phyloP scores from a whole-genome alignment of 1,140 invertebrate genomes.

The Aphidius gifuensis region DNA sequence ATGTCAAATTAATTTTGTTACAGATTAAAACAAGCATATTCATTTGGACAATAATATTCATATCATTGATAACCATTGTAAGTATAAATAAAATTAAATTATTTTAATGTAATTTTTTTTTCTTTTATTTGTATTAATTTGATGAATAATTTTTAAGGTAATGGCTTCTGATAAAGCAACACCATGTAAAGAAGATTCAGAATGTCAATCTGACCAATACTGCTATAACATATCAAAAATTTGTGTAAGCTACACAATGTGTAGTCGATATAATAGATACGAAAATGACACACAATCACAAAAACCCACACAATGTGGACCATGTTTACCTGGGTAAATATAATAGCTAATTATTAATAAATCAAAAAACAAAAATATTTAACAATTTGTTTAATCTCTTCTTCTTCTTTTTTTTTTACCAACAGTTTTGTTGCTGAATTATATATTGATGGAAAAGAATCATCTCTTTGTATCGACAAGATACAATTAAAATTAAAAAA shows the following conservation, averaged over 20 bases:
- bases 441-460: conserved; percentile 18
- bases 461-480: too few species aligned
- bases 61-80: too few species aligned
- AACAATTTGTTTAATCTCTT: not conserved
- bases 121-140: too few species aligned
- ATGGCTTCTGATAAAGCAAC: conserved; percentile 27
- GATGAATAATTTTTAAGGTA: conserved; percentile 23
- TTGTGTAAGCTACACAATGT: conserved; percentile 41
- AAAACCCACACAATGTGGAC: conserved; percentile 39
- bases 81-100: too few species aligned
- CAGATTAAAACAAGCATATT: too few species aligned
- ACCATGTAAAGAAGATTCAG: conserved; percentile 33
- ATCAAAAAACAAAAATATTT: not conserved
- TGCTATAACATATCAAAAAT: conserved; percentile 38
- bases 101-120: too few species aligned
- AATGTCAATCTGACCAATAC: conserved; percentile 39
- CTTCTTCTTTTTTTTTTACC: not conserved
- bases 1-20: too few species aligned
- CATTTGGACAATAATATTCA: too few species aligned
- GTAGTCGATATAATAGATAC: conserved; percentile 36
- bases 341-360: not conserved
- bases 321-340: conserved; percentile 36
- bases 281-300: conserved; percentile 33
- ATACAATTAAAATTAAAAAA: too few species aligned
- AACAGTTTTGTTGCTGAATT: conserved; percentile 25